phyloP scores from a whole-genome alignment of 92 coral and sea anemone genomes.

The Palythoa heliodiscus region DNA sequence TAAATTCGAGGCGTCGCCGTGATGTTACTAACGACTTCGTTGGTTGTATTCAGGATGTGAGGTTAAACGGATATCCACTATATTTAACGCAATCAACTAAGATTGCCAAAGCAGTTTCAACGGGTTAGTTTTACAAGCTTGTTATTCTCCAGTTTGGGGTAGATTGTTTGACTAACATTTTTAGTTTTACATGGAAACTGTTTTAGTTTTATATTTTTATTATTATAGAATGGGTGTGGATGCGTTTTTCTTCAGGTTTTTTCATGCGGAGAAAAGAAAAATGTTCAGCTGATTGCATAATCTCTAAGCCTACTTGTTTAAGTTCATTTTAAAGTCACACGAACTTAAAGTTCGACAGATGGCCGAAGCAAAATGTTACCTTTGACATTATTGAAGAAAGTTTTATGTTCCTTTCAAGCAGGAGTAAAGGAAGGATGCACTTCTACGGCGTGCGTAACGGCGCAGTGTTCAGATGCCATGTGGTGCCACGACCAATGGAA shows the following conservation, averaged over 20 bases:
- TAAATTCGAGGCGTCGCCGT: conserved; percentile 54
- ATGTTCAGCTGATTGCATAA: no score
- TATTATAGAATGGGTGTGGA: no score
- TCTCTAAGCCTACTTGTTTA: no score
- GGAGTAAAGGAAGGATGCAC: conserved; percentile 80
- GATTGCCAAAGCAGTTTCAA: conserved; percentile 54
- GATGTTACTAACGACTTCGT: conserved; percentile 61
- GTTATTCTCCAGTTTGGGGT: background rate
- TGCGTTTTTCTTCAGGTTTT: no score
- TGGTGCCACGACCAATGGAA: conserved; percentile 97
- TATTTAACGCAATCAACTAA: conserved; percentile 54
- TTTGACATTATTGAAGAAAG: no score
- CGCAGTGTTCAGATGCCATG: conserved; percentile 60
- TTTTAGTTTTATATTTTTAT: no score
- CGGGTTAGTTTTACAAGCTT: conserved; percentile 51
- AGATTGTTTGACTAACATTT: no score
- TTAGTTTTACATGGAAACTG: no score
- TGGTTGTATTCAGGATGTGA: conserved; percentile 90
- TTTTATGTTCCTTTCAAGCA: conserved; percentile 19
- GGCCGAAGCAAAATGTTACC: no score
- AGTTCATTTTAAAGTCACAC: no score
- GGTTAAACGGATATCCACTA: conserved; percentile 74
- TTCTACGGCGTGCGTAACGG: conserved; percentile 64
- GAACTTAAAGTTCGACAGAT: no score
- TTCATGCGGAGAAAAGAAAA: no score